A percentile compares a stretch with the other conserved stretches of the same genome.
phyloP scores from a whole-genome alignment of 30 jellyfish, hydroid and myxozoan genomes.

The Hydra vulgaris region DNA sequence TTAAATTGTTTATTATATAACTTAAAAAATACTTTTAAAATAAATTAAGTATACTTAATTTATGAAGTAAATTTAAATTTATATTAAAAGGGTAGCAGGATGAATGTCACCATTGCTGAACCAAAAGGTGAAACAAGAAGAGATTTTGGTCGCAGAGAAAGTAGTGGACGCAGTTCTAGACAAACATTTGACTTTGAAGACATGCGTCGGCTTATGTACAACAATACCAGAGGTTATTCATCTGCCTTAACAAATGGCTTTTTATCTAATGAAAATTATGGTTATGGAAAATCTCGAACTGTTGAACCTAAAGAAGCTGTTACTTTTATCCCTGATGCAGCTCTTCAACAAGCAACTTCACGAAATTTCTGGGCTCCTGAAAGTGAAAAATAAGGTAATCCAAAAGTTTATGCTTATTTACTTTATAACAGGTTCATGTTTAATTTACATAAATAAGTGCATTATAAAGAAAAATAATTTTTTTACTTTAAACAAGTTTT shows the following conservation, averaged over 20 bases:
- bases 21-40: too few species aligned
- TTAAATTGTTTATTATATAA: too few species aligned
- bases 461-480: too few species aligned
- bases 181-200: constrained; percentile 29
- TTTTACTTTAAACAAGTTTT: too few species aligned
- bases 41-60: too few species aligned
- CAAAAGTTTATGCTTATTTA: too few species aligned
- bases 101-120: constrained; percentile 73
- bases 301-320: not conserved
- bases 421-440: too few species aligned
- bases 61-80: too few species aligned
- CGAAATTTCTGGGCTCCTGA: not conserved
- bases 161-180: not conserved
- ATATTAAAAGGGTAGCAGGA: constrained; percentile 55
- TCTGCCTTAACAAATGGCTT: not conserved
- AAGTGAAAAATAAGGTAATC: not conserved
- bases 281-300: not conserved
- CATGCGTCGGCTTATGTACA: constrained; percentile 27
- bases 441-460: too few species aligned
- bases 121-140: constrained; percentile 56
- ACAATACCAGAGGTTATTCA: constrained; percentile 1
- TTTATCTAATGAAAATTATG: not conserved
- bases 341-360: not conserved
- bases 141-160: constrained; percentile 7
- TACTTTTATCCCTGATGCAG: not conserved